phyloP scores from a whole-genome alignment of 2,888 invertebrate species.

The Frankliniella intonsa region DNA sequence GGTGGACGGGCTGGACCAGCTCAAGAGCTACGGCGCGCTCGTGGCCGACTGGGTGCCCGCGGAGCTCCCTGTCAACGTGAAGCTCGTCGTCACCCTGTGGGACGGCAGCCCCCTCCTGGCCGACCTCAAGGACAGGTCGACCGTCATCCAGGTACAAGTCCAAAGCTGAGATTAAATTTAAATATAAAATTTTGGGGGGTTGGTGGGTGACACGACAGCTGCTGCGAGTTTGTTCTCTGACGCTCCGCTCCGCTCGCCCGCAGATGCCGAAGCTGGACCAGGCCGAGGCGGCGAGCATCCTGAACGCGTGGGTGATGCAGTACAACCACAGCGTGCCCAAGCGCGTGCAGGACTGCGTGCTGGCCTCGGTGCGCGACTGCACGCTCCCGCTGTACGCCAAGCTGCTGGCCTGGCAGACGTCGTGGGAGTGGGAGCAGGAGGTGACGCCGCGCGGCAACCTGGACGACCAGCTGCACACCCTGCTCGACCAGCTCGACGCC shows the following conservation, averaged over 20 bases:
- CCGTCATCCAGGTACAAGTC: constrained; percentile 37
- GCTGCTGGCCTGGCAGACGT: constrained; percentile 59
- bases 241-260: constrained; percentile 33
- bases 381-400: constrained; percentile 56
- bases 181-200: no score
- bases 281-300: constrained; percentile 51
- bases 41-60: constrained; percentile 72
- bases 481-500: constrained; percentile 64
- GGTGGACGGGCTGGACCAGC: constrained; percentile 71
- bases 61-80: constrained; percentile 66
- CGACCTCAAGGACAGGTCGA: constrained; percentile 42
- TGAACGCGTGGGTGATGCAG: constrained; percentile 54
- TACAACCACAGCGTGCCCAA: constrained; percentile 59
- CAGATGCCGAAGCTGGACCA: constrained; percentile 52
- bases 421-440: constrained; percentile 55
- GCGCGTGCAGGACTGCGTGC: constrained; percentile 54
- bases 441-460: constrained; percentile 51
- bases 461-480: constrained; percentile 59
- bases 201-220: background rate
- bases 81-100: constrained; percentile 67
- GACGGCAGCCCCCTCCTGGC: constrained; percentile 24
- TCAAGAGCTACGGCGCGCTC: constrained; percentile 52
- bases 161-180: no score
- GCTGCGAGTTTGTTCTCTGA: constrained; percentile 33
- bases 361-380: constrained; percentile 58